Evolutionary conservation across 2,797 vertebrate genomes (phyloP), one percentile per base, ranked within the genome.

Genomic region (Tamandua tetradactyla): DNA sequence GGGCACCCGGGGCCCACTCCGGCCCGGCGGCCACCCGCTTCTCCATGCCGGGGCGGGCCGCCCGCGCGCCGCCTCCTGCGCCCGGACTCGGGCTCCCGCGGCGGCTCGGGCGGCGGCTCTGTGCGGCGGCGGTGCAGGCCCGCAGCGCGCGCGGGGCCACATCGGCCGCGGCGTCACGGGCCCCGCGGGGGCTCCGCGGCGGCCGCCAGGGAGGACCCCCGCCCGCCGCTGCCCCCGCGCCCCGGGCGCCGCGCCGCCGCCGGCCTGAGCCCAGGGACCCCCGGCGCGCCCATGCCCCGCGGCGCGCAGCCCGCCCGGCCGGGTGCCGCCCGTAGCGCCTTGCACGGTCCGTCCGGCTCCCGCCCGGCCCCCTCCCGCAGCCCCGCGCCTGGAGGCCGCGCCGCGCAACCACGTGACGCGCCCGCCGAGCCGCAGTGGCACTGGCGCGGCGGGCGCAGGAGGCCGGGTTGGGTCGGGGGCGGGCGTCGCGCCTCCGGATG

Each of bases 11-110:
- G 68, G 95, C 91, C 90, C 96, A 94, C 71, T 97, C 97, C 71
- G 92, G 96, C 88, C 97, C 96, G 72, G 89, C 91, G 66, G 68
- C 95, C 69, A 90, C 92, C 52, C 92, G 93, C 96, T 94, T 97
- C 96, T 98, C 98, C 98, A 98, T 98, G 96, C 97, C 97, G 88
- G 91, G 95, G 74, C 89, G 68, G 78, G 89, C 91, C 14, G 90
- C 78, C 89, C 15, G 42, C 87, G 64, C 83, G 89, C 97, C 95
- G 64, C 89, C 96, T 93, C 95, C 95, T 52, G 96, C 87, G 96
- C 95, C 97, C 93, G 37, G 96, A 87, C 92, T 71, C 55, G 37
- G 66, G 52, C 62, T 75, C 74, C 80, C 80, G 49, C 82, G 55
- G 83, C 71, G 37, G 64, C 87, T 78, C 42, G 35, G 62, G 89